Evolutionary conservation across 2,797 vertebrate species (phyloP), one percentile per base, ranked within the genome.

Genomic region (Epinephelus coioides): DNA sequence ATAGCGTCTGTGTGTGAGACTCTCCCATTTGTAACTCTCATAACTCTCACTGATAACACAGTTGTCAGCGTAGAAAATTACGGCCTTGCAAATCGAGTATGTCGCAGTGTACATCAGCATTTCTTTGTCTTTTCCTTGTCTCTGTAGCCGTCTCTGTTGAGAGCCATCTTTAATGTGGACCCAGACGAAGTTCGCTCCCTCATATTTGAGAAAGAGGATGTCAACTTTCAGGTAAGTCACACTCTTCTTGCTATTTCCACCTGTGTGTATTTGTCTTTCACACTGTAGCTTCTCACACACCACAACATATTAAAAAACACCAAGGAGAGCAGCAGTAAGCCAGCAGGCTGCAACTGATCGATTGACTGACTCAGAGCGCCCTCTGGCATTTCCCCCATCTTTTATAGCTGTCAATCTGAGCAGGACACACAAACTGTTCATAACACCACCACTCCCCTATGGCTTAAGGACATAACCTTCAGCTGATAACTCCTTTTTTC

Each of bases 151-250:
- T 97, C 97, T 66, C 93, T 99, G 94, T 96, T 99, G 86, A 97
- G 96, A 96, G 98, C 98, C 91, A 98, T 99, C 95, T 99, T 99
- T 96, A 99, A 97, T 59, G 97, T 97, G 90, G 98, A 99, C 92
- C 96, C 98, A 6, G 97, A 98, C 87, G 98, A 99, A 96, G 98
- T 99, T 82, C 97, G 97, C 77, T 94, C 97, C 72, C 96, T 99
- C 86, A 97, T 99, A 94, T 98, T 98, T 95, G 98, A 98, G 94
- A 99, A 99, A 84, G 98, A 99, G 95, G 97, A 99, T 92, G 98
- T 99, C 90, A 99, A 99, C 90, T 95, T 97, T 91, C 98, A 99
- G 97, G 98, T 98, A 94, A 77, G 60, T 79, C 51, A 3, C 12
- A 19, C 60, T 60, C 12, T 30, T 21, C 15, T 53, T 49, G 5